Evolutionary conservation across 2,797 vertebrate genomes (phyloP).

Genomic region (Sandelia bainsii): DNA sequence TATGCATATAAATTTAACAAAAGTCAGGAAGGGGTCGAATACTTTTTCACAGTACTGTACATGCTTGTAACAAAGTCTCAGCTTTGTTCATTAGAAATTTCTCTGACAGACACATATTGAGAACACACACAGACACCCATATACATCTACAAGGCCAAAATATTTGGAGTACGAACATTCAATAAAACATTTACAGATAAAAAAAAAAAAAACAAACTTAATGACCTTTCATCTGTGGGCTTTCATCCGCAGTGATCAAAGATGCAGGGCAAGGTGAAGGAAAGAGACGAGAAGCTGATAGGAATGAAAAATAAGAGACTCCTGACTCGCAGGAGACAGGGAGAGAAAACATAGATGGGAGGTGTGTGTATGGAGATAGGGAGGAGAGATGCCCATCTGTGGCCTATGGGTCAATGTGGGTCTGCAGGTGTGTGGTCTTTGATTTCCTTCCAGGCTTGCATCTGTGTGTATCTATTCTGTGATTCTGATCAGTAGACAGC

Average conservation of each 20-base stretch:
- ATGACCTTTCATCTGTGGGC: conserved; percentile 22
- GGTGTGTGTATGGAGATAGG: conserved; percentile 17
- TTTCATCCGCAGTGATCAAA: conserved; percentile 70
- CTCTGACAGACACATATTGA: not conserved
- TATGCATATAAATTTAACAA: too few species aligned
- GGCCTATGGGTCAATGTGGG: conserved; percentile 70
- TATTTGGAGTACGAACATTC: conserved; percentile 10
- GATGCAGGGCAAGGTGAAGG: conserved; percentile 33
- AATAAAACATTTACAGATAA: conserved; percentile 28
- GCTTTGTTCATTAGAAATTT: conserved; percentile 27
- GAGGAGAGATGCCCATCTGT: conserved; percentile 75
- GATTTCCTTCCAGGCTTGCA: conserved; percentile 75
- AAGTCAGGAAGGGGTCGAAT: too few species aligned
- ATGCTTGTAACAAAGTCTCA: conserved; percentile 11
- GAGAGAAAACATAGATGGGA: conserved; percentile 26
- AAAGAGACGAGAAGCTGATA: conserved; percentile 17
- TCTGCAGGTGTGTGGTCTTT: conserved; percentile 79
- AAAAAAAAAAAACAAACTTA: conserved; percentile 40
- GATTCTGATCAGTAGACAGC: conserved; percentile 75
- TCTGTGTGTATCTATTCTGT: conserved; percentile 51
- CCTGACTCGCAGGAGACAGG: conserved; percentile 39
- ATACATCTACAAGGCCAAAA: conserved; percentile 6
- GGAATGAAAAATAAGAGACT: conserved; percentile 28
- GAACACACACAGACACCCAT: not conserved
- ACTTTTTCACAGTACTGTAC: too few species aligned